Evolutionary conservation across 1,140 invertebrate genomes (phyloP), one percentile per base, ranked within the genome.

Genomic region (Diorhabda elongata): DNA sequence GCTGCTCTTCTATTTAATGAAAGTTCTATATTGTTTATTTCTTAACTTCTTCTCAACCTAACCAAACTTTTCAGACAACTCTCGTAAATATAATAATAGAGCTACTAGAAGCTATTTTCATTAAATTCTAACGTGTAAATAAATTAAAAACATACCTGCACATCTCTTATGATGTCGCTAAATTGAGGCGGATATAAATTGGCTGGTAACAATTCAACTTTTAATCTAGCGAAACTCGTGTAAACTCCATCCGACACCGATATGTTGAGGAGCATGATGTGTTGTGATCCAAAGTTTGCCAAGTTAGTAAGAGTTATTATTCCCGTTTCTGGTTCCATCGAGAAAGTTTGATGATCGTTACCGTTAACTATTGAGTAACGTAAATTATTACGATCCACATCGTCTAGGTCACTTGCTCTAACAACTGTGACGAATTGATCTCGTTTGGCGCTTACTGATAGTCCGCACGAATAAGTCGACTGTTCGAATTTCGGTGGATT

Each of bases 201-300:
- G 41, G 91, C 90, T 4, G 92, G 89, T 44, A 92, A 81, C 57
- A 96, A 87, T 71, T 89, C 88, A 45, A 98, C 89, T 83, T 92
- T 90, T 2, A 94, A 85, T 60, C 91, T 82, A 0, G 93, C 87
- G 80, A 94, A 95, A 60, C 88, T 91, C 3, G 92, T 94, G 81
- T 95, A 93, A 6, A 96, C 91, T 3, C 94, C 94, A 83, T 98
- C 95, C 45, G 93, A 95, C 11, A 94, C 94, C 2, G 92, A 94
- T 11, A 98, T 88, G 80, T 97, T 97, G 5, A 96, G 81, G 72
- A 89, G 82, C 71, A 88, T 89, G 82, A 74, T 81, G 59, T 86
- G 82, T 62, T 86, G 83, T 7, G 88, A 85, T 3, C 86, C 85
- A 61, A 90, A 88, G 73, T 88, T 87, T 58, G 88, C 86, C 78